Conservation (phyloP, 2,888 invertebrate species). For the Hyposoter dolosus region DNA sequence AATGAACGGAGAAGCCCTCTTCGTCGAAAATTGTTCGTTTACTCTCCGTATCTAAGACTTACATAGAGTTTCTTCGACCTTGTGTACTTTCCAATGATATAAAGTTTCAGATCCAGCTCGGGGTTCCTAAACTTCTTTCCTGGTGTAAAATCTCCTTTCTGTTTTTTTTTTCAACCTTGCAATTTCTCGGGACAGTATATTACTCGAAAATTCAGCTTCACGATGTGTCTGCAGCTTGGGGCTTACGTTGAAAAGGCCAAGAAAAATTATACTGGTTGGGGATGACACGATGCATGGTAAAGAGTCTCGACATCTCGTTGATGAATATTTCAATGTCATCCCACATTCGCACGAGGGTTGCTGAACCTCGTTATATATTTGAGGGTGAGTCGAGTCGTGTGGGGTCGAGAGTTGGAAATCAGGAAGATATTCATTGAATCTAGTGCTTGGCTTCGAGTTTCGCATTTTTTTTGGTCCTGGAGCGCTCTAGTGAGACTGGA, state of each 20-base stretch:
- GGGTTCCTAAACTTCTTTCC: background rate
- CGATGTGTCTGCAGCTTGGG: background rate
- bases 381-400: background rate
- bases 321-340: conserved; percentile 39
- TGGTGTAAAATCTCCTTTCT: background rate
- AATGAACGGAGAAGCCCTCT: background rate
- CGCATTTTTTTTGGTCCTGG: background rate
- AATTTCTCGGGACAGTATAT: background rate
- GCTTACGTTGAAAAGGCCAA: background rate
- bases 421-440: background rate
- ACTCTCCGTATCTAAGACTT: background rate
- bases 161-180: background rate
- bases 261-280: background rate
- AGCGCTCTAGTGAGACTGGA: background rate
- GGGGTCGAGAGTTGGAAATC: conserved; percentile 7
- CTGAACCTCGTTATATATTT: conserved; percentile 1
- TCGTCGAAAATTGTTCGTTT: background rate
- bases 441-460: background rate
- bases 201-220: background rate
- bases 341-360: background rate
- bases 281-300: conserved; percentile 18
- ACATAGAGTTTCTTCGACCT: background rate
- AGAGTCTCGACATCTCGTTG: conserved; percentile 42
- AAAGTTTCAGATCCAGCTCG: background rate
- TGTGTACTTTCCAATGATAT: background rate